phyloP scores from a whole-genome alignment of 2,113 vertebrate genomes.

The Lota lota region DNA sequence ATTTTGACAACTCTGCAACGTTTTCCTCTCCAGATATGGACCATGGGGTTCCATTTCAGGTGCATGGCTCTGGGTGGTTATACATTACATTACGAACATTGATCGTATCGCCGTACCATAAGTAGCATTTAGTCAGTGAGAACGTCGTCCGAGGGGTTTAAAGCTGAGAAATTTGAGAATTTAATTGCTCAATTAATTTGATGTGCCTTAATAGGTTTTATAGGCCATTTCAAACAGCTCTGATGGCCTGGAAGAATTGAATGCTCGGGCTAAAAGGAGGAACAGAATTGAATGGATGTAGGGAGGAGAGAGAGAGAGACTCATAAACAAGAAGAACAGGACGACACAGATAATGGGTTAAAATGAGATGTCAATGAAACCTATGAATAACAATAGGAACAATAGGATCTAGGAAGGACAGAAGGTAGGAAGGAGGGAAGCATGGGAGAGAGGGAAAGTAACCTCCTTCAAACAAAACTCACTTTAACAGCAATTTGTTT shows the following conservation, averaged over 20 bases:
- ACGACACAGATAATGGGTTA: not conserved
- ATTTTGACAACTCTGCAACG: too few species aligned
- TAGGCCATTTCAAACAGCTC: not conserved
- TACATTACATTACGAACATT: not conserved
- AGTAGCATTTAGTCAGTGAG: not conserved
- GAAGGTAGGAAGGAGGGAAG: too few species aligned
- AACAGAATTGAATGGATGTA: conserved; percentile 16
- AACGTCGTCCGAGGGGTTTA: not conserved
- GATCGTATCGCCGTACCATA: not conserved
- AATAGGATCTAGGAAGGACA: too few species aligned
- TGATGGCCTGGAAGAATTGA: not conserved
- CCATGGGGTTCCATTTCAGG: too few species aligned
- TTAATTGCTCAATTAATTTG: not conserved
- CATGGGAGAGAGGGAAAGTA: too few species aligned
- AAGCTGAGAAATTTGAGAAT: not conserved
- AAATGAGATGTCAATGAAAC: not conserved
- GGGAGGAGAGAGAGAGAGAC: not conserved
- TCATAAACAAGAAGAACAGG: not conserved
- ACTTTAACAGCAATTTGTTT: not conserved
- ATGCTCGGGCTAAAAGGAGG: conserved; percentile 2
- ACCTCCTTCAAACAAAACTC: too few species aligned
- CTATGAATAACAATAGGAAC: not conserved
- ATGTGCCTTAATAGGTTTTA: not conserved
- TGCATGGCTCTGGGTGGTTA: too few species aligned
- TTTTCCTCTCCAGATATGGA: too few species aligned